A percentile compares a stretch with the other conserved stretches of the same genome.
phyloP scores from a whole-genome alignment of 2,113 vertebrate genomes.

The Hipposideros armiger region DNA sequence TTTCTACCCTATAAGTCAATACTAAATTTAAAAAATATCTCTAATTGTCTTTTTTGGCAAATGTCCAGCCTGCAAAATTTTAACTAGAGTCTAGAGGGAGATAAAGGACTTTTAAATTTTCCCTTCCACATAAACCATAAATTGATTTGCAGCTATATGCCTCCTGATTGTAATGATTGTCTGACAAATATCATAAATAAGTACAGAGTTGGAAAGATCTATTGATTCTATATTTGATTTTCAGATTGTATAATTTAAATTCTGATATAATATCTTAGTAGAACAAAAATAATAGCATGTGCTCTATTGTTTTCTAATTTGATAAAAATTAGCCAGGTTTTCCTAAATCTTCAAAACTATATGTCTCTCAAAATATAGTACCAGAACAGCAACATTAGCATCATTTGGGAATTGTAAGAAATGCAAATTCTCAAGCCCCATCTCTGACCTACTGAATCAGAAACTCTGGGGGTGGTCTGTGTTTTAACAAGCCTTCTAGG shows the following conservation, averaged over 20 bases:
- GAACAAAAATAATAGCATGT: neutral
- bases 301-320: neutral
- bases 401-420: neutral
- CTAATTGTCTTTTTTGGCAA: neutral
- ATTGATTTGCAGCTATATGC: neutral
- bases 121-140: neutral
- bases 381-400: neutral
- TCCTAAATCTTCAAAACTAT: neutral
- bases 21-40: constrained; percentile 39
- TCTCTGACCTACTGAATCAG: neutral
- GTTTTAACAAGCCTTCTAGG: constrained; percentile 19
- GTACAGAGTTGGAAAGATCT: neutral
- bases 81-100: constrained; percentile 13
- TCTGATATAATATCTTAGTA: constrained; percentile 19
- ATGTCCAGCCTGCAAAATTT: constrained; percentile 53
- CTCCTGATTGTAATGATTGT: neutral
- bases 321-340: constrained; percentile 42
- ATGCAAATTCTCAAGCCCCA: neutral
- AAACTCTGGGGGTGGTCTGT: neutral
- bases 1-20: constrained; percentile 2
- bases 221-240: neutral
- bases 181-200: neutral
- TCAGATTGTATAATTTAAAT: neutral
- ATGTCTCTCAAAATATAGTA: neutral
- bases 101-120: neutral